Evolutionary conservation across 2,797 vertebrate species (phyloP).

Genomic region (Chelonia mydas): DNA sequence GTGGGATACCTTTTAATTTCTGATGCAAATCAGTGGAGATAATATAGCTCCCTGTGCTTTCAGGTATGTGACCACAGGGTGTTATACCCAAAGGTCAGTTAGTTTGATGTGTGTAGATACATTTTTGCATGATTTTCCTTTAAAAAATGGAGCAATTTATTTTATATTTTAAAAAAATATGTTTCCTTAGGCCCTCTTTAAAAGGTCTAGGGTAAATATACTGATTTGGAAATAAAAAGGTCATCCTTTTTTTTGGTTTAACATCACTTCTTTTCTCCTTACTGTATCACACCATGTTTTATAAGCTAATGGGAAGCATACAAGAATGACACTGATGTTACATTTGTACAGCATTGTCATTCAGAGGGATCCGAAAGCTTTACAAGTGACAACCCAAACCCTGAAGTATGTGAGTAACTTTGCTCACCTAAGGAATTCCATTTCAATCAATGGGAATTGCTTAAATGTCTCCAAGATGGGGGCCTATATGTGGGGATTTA

Average conservation of each 20-base stretch:
- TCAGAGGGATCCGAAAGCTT: neutral
- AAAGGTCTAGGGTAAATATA: neutral
- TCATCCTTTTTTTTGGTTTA: neutral
- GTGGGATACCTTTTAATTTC: neutral
- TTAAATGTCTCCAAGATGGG: neutral
- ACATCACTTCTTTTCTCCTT: neutral
- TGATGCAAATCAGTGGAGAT: neutral
- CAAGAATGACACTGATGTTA: neutral
- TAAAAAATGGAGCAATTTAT: neutral
- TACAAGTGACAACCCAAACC: neutral
- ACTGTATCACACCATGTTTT: neutral
- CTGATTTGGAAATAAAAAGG: neutral
- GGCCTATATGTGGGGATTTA: neutral
- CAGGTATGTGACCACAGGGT: neutral
- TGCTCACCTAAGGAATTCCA: neutral
- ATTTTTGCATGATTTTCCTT: neutral
- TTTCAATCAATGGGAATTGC: neutral
- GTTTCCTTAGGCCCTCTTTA: neutral
- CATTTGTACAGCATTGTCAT: neutral
- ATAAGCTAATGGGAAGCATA: neutral
- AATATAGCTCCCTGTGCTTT: neutral
- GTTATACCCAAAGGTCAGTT: constrained; percentile 15
- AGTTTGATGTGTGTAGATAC: neutral
- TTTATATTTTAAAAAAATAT: neutral
- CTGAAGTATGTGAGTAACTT: neutral